Evolutionary conservation across 2,113 vertebrate species (phyloP).

Genomic region (Pantherophis guttatus): DNA sequence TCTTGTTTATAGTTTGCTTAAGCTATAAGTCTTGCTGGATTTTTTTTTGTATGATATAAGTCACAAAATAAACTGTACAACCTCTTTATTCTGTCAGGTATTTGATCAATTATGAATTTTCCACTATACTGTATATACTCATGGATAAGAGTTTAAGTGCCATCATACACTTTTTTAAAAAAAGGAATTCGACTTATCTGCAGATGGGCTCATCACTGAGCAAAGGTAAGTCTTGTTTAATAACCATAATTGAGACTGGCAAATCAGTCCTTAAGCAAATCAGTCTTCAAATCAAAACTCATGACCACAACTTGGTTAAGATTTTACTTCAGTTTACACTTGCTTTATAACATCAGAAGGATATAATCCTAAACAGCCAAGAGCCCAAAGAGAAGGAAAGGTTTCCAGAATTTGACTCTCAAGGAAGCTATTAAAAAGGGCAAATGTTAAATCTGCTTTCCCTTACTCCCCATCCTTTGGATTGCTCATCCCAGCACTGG

Average conservation of each 20-base stretch:
- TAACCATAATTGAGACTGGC: not conserved
- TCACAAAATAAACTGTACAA: not conserved
- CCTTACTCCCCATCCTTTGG: not conserved
- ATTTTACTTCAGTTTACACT: not conserved
- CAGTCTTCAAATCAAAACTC: not conserved
- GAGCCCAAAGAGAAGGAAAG: not conserved
- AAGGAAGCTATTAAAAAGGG: not conserved
- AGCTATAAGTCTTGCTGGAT: not conserved
- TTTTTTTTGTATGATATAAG: not conserved
- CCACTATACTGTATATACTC: not conserved
- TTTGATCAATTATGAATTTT: not conserved
- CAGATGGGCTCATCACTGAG: not conserved
- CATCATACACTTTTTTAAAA: not conserved
- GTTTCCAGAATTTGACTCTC: not conserved
- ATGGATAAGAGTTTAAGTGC: not conserved
- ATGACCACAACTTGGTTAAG: too few relatives aligned
- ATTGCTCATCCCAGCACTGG: not conserved
- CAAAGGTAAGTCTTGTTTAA: not conserved
- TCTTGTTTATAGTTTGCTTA: not conserved
- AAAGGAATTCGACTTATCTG: not conserved
- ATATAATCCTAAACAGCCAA: not conserved
- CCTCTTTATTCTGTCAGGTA: not conserved
- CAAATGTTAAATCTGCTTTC: not conserved
- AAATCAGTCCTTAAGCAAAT: not conserved
- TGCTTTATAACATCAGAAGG: not conserved